Base-by-base conservation (phyloP, 2,888 invertebrate species). In the Protodeltote pygarga region DNA sequence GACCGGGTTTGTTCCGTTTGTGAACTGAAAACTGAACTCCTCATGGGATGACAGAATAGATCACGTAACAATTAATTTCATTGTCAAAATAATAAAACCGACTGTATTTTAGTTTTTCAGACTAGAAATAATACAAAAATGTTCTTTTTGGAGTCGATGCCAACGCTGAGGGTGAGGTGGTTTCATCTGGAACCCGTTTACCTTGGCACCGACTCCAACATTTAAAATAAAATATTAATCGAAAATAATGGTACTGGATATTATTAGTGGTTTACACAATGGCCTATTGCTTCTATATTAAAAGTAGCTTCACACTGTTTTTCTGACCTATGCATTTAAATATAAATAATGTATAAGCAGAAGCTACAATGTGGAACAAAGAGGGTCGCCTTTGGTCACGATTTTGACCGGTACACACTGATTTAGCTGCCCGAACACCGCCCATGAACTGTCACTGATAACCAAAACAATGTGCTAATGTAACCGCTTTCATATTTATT, bases 401-500 rank as follows among this genome's bases (percentile, higher is more conserved):
- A 86, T 54, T 75, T 73, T 76, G 82, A 79, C 83, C 84, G 77
- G 66, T 59, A 65, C 65, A 65, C 64, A 77, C 85, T 76, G 69
- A 81, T 81, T 85, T 82, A 77, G 82, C 81, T 79, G 76, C 75
- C 70, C 77, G 77, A 38, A 66, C 57, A 46, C 72, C 73, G 76
- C 73, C 77, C 74, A 75, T 79, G 77, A 76, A 72, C 77, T 77
- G 81, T 80, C 77, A 71, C 76, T 81, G 86, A 85, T 86, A 85
- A 81, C 81, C 83, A 81, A 77, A 85, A 81, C 74, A 66, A 73
- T 80, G 79, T 87, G 79, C 77, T 79, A 83, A 85, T 84, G 73
- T 71, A 55, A 61, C 35, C 55, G 52, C 41, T 55, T 60, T 64
- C 61, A 68, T 68, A 69, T 68, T 65, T 68, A 68, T 68, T 66